phyloP scores from a whole-genome alignment of 2,113 vertebrate species.

The Amphilophus citrinellus region DNA sequence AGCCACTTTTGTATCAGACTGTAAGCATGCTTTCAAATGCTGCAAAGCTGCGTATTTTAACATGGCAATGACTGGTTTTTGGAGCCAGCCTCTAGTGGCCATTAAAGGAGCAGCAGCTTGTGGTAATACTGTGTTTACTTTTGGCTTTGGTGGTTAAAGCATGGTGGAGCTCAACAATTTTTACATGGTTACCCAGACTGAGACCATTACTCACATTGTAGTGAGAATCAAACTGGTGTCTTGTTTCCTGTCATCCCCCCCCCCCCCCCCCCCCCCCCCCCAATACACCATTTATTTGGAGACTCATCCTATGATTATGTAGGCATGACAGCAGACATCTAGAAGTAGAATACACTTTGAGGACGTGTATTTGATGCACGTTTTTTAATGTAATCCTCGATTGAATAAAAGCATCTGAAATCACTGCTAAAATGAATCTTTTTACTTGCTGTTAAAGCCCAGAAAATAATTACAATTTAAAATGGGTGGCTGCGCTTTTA shows the following conservation, averaged over 20 bases:
- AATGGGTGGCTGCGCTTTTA: neutral
- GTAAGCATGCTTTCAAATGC: no score
- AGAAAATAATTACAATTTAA: neutral
- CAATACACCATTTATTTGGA: neutral
- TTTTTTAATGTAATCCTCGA: neutral
- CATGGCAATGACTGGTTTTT: no score
- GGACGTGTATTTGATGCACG: neutral
- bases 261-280: neutral
- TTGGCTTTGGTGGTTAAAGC: neutral
- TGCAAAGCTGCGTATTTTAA: no score
- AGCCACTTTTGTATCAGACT: no score
- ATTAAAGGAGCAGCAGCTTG: no score
- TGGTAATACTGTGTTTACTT: neutral
- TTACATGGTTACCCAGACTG: neutral
- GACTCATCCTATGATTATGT: neutral
- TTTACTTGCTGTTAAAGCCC: neutral
- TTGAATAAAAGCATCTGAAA: conserved; percentile 1
- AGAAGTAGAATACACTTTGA: neutral
- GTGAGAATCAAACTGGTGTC: neutral
- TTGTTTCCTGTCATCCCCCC: neutral
- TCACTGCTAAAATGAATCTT: neutral
- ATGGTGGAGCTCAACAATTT: neutral
- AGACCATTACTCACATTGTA: neutral
- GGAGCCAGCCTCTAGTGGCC: no score
- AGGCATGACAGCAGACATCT: neutral